A percentile compares a stretch with the other conserved stretches of the same genome.
phyloP scores from a whole-genome alignment of 2,797 vertebrate species.

The Cryptoblepharus egeriae region DNA sequence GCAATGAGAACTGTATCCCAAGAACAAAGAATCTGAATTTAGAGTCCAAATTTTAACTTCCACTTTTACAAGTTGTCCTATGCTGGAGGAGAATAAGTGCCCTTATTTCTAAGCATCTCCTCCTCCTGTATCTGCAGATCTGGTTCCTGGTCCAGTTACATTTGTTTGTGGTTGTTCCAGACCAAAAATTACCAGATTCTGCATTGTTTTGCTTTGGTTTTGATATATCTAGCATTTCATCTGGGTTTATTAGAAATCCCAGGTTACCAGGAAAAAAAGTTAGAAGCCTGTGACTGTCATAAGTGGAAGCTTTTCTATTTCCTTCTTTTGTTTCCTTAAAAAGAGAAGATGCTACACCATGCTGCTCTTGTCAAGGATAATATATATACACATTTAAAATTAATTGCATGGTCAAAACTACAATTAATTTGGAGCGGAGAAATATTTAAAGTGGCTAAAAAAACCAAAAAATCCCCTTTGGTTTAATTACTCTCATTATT shows the following conservation, averaged over 20 bases:
- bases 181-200: no score
- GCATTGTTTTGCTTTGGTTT: neutral
- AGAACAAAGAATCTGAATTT: no score
- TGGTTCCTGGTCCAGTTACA: no score
- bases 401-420: conserved; percentile 9
- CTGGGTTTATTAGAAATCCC: neutral
- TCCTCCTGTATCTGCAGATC: no score
- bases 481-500: conserved; percentile 96
- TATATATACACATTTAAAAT: conserved; percentile 42
- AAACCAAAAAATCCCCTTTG: conserved; percentile 80
- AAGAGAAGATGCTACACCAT: conserved; percentile 26
- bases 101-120: no score
- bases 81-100: no score
- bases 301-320: neutral
- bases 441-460: conserved; percentile 48
- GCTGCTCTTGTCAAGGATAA: conserved; percentile 52
- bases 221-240: neutral
- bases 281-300: neutral
- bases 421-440: conserved; percentile 52
- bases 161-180: no score
- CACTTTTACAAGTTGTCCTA: no score
- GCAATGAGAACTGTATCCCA: no score
- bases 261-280: conserved; percentile 26
- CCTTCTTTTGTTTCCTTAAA: conserved; percentile 7
- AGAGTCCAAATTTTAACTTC: no score